Percentiles rank a stretch among this genome's conserved stretches.
Conservation (phyloP, 2,888 invertebrate genomes). For the Philonicus albiceps region DNA sequence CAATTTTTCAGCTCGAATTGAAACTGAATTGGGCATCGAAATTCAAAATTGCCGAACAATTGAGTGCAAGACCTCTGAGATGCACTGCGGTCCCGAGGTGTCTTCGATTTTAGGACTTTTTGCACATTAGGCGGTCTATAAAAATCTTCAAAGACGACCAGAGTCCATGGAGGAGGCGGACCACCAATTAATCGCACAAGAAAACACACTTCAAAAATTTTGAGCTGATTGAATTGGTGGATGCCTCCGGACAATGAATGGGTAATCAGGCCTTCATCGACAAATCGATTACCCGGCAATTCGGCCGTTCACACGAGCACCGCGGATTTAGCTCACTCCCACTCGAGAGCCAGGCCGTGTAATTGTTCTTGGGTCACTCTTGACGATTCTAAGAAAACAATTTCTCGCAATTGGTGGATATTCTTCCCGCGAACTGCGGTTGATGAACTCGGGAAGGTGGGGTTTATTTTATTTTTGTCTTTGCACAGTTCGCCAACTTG, state of each 20-base stretch:
- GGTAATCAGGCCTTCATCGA: constrained; percentile 1
- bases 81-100: not conserved
- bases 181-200: not conserved
- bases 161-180: not conserved
- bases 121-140: not conserved
- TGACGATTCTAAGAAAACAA: constrained; percentile 5
- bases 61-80: not conserved
- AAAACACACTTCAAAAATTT: not conserved
- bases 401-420: constrained; percentile 7
- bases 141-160: not conserved
- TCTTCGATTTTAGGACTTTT: not conserved
- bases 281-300: not conserved
- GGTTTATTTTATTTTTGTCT: not conserved
- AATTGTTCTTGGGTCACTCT: constrained; percentile 2
- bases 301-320: not conserved
- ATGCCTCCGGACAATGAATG: constrained; percentile 6
- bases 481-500: not conserved
- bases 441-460: not conserved
- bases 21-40: not conserved
- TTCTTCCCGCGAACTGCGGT: not conserved
- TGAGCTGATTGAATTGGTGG: not conserved
- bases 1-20: not conserved
- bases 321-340: not conserved
- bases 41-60: not conserved
- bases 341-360: not conserved